Conservation (phyloP, 1,140 invertebrate species). For the Lethrus apterus region DNA sequence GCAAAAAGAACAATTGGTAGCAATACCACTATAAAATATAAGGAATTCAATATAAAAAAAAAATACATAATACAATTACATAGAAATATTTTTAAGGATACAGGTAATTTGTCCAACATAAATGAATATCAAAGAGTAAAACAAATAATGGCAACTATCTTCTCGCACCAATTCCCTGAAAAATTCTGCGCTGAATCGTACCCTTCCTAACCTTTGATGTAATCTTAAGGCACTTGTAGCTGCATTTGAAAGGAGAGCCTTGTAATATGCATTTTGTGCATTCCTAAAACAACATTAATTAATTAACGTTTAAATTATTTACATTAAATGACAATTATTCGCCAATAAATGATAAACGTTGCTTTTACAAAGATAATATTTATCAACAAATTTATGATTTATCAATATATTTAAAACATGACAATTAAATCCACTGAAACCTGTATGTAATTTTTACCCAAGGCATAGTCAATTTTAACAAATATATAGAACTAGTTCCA, state of each 20-base stretch:
- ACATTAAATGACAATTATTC: too few species aligned
- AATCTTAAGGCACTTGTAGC: constrained; percentile 88
- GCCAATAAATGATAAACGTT: too few species aligned
- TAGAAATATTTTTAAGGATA: constrained; percentile 57
- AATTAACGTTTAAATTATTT: too few species aligned
- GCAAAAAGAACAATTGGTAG: constrained; percentile 85
- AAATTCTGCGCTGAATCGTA: constrained; percentile 76
- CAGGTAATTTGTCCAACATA: constrained; percentile 79
- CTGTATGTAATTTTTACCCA: too few species aligned
- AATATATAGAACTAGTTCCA: background rate
- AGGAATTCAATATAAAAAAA: constrained; percentile 44
- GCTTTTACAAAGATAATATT: too few species aligned
- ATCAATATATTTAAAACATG: too few species aligned
- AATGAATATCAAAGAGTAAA: constrained; percentile 90
- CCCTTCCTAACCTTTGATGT: constrained; percentile 82
- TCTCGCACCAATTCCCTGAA: constrained; percentile 71
- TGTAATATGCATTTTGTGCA: constrained; percentile 80
- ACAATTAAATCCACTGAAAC: too few species aligned
- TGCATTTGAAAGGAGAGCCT: constrained; percentile 83
- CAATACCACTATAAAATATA: constrained; percentile 60
- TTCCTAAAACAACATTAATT: too few species aligned
- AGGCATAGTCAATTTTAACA: too few species aligned
- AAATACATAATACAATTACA: background rate
- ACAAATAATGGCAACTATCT: constrained; percentile 93
- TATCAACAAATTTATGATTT: too few species aligned